phyloP scores from a whole-genome alignment of 2,797 vertebrate species.

The Orestias chungarensis region DNA sequence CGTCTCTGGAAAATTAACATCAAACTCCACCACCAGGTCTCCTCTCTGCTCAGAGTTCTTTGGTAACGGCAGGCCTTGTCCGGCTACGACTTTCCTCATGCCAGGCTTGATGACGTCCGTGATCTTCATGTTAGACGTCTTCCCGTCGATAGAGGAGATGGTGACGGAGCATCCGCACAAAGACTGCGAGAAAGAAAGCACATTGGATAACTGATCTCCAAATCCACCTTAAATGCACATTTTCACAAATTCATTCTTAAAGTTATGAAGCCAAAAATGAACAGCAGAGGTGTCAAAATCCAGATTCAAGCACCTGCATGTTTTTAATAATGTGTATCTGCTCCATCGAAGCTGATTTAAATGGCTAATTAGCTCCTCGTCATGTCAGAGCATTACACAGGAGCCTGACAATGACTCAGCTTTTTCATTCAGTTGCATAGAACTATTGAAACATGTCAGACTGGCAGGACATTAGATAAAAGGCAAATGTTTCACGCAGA shows the following conservation, averaged over 20 bases:
- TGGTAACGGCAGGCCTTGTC: constrained; percentile 94
- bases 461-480: neutral
- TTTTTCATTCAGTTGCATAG: neutral
- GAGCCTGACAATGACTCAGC: too few species aligned
- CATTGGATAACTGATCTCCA: neutral
- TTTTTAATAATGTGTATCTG: neutral
- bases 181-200: constrained; percentile 83
- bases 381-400: too few species aligned
- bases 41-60: constrained; percentile 96
- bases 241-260: too few species aligned
- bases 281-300: too few species aligned
- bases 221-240: neutral
- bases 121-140: constrained; percentile 95
- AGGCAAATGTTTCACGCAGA: neutral
- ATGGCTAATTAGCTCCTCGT: neutral
- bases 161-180: constrained; percentile 95
- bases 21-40: constrained; percentile 98
- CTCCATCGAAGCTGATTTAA: neutral
- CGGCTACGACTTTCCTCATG: constrained; percentile 93
- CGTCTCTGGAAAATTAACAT: constrained; percentile 93
- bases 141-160: constrained; percentile 95
- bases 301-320: too few species aligned
- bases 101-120: constrained; percentile 97
- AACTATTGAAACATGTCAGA: neutral
- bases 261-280: neutral